Percentiles rank a stretch among this genome's conserved stretches.
These are phyloP conservation scores for Lanistes nyassanus DNA, from an alignment of 1,140 invertebrate genomes.

Conservation along the genomic window DNA sequence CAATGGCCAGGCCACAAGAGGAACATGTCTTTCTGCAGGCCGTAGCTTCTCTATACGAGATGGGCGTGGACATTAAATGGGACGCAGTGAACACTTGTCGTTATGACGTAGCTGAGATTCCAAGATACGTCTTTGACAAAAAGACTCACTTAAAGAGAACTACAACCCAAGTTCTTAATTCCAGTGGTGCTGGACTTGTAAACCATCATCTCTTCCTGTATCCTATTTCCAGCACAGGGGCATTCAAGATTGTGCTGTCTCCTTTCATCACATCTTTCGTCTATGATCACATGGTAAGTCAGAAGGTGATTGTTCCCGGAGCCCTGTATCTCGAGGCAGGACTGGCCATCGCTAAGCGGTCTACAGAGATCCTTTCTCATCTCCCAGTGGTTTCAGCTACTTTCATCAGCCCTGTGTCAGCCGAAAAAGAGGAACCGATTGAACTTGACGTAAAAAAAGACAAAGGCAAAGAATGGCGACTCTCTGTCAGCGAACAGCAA, in stretches of 20 bases:
- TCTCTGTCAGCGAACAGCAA: too few species aligned
- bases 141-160: not conserved
- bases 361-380: too few species aligned
- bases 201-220: slow-evolving; percentile 10
- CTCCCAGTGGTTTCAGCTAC: too few species aligned
- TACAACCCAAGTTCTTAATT: not conserved
- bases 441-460: too few species aligned
- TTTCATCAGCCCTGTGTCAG: too few species aligned
- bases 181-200: too few species aligned
- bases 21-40: slow-evolving; percentile 22
- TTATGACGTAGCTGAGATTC: slow-evolving; percentile 14
- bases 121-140: slow-evolving; percentile 32
- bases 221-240: not conserved
- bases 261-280: slow-evolving; percentile 18
- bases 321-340: slow-evolving; percentile 34
- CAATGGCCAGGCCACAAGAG: slow-evolving; percentile 40
- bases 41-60: slow-evolving; percentile 20
- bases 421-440: too few species aligned
- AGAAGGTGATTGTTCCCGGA: slow-evolving; percentile 31
- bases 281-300: slow-evolving; percentile 31
- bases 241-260: slow-evolving; percentile 23
- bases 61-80: slow-evolving; percentile 35
- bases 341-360: slow-evolving; percentile 25
- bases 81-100: slow-evolving; percentile 15
- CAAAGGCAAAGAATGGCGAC: too few species aligned